phyloP scores from a whole-genome alignment of 1,140 invertebrate species.

The Vanessa atalanta region DNA sequence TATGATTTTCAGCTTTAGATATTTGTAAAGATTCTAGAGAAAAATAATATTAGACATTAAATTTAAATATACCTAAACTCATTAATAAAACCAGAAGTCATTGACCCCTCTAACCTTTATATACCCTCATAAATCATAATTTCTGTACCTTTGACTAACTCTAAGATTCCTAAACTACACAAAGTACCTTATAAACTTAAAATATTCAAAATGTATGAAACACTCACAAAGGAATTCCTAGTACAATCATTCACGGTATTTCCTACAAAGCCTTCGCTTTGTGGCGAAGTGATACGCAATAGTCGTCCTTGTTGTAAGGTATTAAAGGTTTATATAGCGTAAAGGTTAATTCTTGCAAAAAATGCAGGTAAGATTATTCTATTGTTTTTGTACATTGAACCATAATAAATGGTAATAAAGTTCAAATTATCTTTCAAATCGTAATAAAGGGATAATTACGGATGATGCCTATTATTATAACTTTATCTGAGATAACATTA shows the following conservation, averaged over 20 bases:
- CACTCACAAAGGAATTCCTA: constrained; percentile 36
- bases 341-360: background rate
- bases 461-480: no score
- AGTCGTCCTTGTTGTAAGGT: background rate
- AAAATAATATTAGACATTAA: no score
- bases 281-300: background rate
- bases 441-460: background rate
- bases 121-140: background rate
- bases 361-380: background rate
- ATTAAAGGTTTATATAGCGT: background rate
- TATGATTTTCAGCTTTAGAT: no score
- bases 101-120: background rate
- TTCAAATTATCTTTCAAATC: background rate
- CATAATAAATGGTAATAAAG: background rate
- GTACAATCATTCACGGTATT: constrained; percentile 30
- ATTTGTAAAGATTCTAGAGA: no score
- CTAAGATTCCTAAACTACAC: constrained; percentile 11
- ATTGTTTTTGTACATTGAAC: background rate
- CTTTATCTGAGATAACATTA: no score
- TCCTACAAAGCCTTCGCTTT: constrained; percentile 26
- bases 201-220: constrained; percentile 24
- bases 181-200: constrained; percentile 8
- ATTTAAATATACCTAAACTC: background rate
- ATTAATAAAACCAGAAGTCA: background rate
- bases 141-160: background rate